Percentiles rank a stretch among this genome's conserved stretches.
Evolutionary conservation across 2,797 vertebrate species (phyloP).

Genomic region (Alauda arvensis): DNA sequence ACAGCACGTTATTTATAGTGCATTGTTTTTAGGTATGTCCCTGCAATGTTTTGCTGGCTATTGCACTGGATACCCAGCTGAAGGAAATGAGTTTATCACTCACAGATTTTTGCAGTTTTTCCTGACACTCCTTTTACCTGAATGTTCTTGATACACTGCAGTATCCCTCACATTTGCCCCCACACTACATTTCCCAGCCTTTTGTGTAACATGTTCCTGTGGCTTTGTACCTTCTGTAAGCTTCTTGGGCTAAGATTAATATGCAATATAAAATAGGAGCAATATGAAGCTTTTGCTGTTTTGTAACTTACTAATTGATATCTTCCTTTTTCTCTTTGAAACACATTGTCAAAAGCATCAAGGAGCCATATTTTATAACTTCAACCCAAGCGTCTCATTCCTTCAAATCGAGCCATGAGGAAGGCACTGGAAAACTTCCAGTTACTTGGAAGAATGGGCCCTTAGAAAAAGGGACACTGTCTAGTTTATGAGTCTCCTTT

Average conservation of each 20-base stretch:
- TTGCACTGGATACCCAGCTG: neutral
- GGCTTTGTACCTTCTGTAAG: neutral
- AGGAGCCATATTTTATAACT: neutral
- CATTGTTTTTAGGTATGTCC: neutral
- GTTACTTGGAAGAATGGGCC: neutral
- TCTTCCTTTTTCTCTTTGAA: neutral
- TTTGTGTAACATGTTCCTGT: neutral
- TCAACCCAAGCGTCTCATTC: neutral
- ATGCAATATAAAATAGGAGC: neutral
- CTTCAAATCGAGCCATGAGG: neutral
- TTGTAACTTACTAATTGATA: neutral
- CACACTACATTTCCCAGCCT: neutral
- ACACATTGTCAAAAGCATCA: neutral
- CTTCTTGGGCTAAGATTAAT: neutral
- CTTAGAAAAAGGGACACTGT: neutral
- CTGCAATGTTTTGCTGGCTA: neutral
- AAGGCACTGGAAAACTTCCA: neutral
- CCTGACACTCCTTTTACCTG: neutral
- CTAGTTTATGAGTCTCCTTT: neutral
- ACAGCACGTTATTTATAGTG: neutral
- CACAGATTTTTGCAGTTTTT: neutral
- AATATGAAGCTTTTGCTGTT: neutral
- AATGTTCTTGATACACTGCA: neutral
- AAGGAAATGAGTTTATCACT: neutral
- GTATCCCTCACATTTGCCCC: neutral